phyloP scores from a whole-genome alignment of 2,888 invertebrate species.

The Polia nebulosa region DNA sequence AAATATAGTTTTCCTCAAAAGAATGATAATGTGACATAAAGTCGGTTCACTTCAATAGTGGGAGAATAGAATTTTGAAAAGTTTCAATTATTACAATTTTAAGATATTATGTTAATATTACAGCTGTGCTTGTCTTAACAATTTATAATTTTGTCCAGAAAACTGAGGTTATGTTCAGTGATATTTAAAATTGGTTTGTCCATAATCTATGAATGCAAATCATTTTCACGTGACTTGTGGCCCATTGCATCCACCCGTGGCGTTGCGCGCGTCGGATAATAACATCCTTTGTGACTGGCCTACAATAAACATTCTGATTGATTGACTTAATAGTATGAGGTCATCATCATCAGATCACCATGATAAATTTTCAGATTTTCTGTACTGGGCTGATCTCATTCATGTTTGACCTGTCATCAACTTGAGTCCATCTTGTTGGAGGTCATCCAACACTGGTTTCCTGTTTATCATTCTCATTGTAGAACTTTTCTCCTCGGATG shows the following conservation, averaged over 20 bases:
- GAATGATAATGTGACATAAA: not conserved
- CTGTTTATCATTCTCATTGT: too few species aligned
- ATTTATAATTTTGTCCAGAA: constrained; percentile 5
- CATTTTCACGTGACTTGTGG: constrained; percentile 6
- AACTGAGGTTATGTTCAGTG: not conserved
- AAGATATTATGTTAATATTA: not conserved
- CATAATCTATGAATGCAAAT: constrained; percentile 1
- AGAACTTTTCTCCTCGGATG: not conserved
- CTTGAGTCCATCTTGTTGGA: not conserved
- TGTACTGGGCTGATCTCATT: not conserved
- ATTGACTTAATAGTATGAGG: not conserved
- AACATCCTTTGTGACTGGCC: constrained; percentile 5
- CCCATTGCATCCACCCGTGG: not conserved
- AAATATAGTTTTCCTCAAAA: not conserved
- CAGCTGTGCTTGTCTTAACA: constrained; percentile 19
- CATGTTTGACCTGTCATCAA: not conserved
- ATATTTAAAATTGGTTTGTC: not conserved
- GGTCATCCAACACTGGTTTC: not conserved
- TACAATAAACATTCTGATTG: not conserved
- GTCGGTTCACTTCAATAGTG: not conserved
- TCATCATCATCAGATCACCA: not conserved
- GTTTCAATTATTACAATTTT: not conserved
- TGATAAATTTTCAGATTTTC: not conserved
- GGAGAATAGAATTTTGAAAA: not conserved
- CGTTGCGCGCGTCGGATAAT: not conserved